A percentile compares a stretch with the other conserved stretches of the same genome.
phyloP scores from a whole-genome alignment of 2,113 vertebrate genomes.

The Echinops telfairi region DNA sequence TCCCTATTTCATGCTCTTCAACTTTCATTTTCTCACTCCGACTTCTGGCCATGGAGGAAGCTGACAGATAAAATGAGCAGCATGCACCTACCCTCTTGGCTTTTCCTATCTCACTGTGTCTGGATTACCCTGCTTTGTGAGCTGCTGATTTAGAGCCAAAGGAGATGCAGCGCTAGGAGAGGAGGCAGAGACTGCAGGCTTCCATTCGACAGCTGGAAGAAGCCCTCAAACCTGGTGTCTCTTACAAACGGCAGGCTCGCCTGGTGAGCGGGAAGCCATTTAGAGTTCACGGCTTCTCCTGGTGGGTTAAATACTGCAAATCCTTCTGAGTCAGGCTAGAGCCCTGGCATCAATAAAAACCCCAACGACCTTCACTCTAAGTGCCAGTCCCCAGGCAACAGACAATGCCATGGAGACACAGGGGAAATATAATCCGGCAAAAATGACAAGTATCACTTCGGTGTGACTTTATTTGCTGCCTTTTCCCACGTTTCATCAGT shows the following conservation, averaged over 20 bases:
- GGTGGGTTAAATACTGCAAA: constrained; percentile 80
- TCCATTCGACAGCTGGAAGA: constrained; percentile 66
- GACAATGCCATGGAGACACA: not conserved
- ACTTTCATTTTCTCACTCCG: constrained; percentile 56
- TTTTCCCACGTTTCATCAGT: constrained; percentile 76
- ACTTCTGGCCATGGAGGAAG: not conserved
- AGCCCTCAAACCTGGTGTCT: constrained; percentile 71
- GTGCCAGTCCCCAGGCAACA: constrained; percentile 72
- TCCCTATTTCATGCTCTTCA: constrained; percentile 70
- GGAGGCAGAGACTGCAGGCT: not conserved
- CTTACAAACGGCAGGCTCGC: constrained; percentile 69
- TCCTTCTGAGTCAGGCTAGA: constrained; percentile 74
- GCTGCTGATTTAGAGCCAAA: constrained; percentile 26
- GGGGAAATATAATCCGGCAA: constrained; percentile 72
- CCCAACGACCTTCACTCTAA: constrained; percentile 75
- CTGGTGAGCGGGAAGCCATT: constrained; percentile 75
- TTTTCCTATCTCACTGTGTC: not conserved
- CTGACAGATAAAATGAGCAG: constrained; percentile 40
- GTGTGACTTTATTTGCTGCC: constrained; percentile 45
- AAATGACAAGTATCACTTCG: constrained; percentile 70
- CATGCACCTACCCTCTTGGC: fast-evolving
- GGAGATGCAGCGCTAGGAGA: not conserved
- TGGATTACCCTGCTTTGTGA: not conserved
- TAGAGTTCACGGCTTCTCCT: constrained; percentile 81
- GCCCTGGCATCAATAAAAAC: constrained; percentile 74